Conservation (phyloP, 1,140 invertebrate genomes). For the Hormaphis cornu region DNA sequence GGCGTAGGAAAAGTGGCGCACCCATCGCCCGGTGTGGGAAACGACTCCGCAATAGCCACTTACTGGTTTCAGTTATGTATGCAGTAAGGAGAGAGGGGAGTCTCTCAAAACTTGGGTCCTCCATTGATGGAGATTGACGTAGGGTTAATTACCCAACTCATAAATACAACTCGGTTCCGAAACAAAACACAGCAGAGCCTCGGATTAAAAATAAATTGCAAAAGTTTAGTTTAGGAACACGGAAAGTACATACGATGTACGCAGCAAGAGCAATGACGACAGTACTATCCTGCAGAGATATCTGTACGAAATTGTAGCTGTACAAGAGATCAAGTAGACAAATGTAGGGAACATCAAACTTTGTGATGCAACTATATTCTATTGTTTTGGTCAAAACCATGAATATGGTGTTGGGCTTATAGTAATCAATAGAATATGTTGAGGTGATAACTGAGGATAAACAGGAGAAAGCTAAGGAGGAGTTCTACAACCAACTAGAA, state of each 20-base stretch:
- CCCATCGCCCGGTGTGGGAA: neutral
- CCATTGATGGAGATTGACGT: constrained; percentile 1
- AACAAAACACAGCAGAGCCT: constrained; percentile 25
- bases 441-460: neutral
- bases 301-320: neutral
- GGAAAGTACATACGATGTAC: neutral
- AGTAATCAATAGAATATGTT: neutral
- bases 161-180: constrained; percentile 20
- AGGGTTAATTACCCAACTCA: constrained; percentile 9
- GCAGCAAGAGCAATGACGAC: neutral
- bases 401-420: neutral
- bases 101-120: neutral
- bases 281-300: constrained; percentile 1
- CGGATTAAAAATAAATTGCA: neutral
- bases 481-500: neutral
- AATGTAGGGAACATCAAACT: neutral
- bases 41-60: neutral
- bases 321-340: neutral
- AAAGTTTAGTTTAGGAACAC: neutral
- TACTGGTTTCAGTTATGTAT: neutral
- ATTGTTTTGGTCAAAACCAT: neutral
- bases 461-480: neutral
- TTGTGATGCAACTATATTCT: neutral
- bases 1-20: neutral
- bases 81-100: neutral